These are phyloP conservation scores for Parambassis ranga DNA, from an alignment of 2,797 vertebrate species.

Conservation along the genomic window DNA sequence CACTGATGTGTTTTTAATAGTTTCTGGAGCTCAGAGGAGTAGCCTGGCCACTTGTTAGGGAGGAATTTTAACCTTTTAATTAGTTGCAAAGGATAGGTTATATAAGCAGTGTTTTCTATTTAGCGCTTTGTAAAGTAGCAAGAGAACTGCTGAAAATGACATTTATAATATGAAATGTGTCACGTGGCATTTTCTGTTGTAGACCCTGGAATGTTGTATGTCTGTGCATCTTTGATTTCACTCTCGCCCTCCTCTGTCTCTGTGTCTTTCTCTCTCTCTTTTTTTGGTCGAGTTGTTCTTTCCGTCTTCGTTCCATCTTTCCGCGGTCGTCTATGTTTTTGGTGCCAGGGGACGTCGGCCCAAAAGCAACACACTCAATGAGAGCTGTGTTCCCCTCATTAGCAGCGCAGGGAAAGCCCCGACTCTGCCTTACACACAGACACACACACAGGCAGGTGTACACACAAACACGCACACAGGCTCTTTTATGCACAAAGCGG, in stretches of 20 bases:
- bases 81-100: too few relatives aligned
- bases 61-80: too few relatives aligned
- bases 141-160: too few relatives aligned
- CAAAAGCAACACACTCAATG: slow-evolving; percentile 54
- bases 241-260: background rate
- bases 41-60: too few relatives aligned
- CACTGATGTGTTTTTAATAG: too few relatives aligned
- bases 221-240: background rate
- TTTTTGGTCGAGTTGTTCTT: slow-evolving; percentile 38
- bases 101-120: too few relatives aligned
- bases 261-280: background rate
- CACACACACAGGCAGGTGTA: slow-evolving; percentile 9
- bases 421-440: background rate
- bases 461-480: slow-evolving; percentile 14
- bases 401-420: slow-evolving; percentile 58
- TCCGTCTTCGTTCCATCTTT: slow-evolving; percentile 56
- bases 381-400: slow-evolving; percentile 69
- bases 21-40: too few relatives aligned
- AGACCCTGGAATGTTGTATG: too few relatives aligned
- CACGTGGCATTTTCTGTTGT: too few relatives aligned
- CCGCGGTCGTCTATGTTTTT: slow-evolving; percentile 58
- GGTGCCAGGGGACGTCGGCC: slow-evolving; percentile 41
- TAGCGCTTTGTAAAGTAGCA: too few relatives aligned
- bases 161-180: too few relatives aligned
- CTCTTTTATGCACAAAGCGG: slow-evolving; percentile 6